phyloP scores from a whole-genome alignment of 1,140 invertebrate genomes.

The Anoplolepis gracilipes region DNA sequence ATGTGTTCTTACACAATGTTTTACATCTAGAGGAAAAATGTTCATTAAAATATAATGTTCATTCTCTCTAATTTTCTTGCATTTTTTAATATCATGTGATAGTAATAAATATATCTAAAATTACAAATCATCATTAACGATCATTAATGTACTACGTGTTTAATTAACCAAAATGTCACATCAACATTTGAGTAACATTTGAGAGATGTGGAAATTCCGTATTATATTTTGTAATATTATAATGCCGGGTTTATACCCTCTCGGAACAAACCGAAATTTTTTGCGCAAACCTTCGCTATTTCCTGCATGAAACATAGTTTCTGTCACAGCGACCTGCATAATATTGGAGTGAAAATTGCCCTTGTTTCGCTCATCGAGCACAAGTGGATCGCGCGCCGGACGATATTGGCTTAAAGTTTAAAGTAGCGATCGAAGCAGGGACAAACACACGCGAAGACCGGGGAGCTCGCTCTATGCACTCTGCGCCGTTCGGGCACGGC shows the following conservation, averaged over 20 bases:
- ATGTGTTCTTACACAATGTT: neutral
- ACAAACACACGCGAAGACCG: slow-evolving; percentile 36
- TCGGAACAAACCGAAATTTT: neutral
- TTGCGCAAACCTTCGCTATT: neutral
- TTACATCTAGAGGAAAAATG: neutral
- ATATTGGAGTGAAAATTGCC: slow-evolving; percentile 52
- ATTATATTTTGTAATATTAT: slow-evolving; percentile 23
- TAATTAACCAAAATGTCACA: too few relatives aligned
- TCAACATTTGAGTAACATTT: neutral
- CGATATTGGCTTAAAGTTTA: slow-evolving; percentile 61
- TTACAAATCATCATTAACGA: neutral
- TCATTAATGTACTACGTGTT: neutral
- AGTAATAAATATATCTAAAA: neutral
- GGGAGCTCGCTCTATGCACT: slow-evolving; percentile 12
- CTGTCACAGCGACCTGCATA: slow-evolving; percentile 32
- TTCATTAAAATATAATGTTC: neutral
- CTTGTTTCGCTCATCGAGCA: slow-evolving; percentile 35
- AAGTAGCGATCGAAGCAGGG: slow-evolving; percentile 42
- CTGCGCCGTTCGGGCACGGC: neutral
- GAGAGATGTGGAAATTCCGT: neutral
- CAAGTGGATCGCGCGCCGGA: slow-evolving; percentile 14
- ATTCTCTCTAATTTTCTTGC: slow-evolving; percentile 13
- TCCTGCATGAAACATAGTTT: slow-evolving; percentile 14
- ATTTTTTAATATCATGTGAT: neutral
- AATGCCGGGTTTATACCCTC: too few relatives aligned